Conservation (phyloP, 2,797 vertebrate genomes). For the Eulemur mongoz region DNA sequence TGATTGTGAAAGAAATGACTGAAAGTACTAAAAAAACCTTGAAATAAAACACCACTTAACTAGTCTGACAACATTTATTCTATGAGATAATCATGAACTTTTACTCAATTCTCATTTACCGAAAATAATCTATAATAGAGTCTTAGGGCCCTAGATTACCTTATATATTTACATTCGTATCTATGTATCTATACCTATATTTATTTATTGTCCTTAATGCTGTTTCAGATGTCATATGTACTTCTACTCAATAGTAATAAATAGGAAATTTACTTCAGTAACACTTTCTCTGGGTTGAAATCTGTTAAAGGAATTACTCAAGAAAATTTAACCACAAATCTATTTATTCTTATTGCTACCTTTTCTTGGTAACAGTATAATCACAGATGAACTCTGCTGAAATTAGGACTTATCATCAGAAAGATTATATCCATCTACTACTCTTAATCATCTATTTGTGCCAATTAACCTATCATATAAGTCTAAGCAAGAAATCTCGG, state of each 20-base stretch:
- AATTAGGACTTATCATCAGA: not conserved
- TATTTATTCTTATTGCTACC: not conserved
- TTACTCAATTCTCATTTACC: not conserved
- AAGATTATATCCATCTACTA: not conserved
- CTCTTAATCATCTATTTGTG: not conserved
- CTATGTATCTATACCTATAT: not conserved
- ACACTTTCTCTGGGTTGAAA: not conserved
- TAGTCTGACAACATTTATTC: not conserved
- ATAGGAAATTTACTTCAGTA: not conserved
- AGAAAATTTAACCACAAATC: not conserved
- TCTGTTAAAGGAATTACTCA: not conserved
- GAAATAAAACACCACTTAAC: not conserved
- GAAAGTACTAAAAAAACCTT: not conserved
- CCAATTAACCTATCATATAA: not conserved
- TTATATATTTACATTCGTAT: not conserved
- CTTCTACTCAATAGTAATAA: not conserved
- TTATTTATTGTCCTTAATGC: not conserved
- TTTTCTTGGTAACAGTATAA: not conserved
- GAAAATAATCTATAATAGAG: not conserved
- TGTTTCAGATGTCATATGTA: not conserved
- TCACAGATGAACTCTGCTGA: not conserved
- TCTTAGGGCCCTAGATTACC: not conserved
- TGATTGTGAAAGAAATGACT: conserved; percentile 25
- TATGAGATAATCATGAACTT: not conserved
- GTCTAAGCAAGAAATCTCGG: not conserved